These are phyloP conservation scores for Drosophila bocqueti DNA, from an alignment of 1,140 invertebrate genomes.

Conservation along the genomic window DNA sequence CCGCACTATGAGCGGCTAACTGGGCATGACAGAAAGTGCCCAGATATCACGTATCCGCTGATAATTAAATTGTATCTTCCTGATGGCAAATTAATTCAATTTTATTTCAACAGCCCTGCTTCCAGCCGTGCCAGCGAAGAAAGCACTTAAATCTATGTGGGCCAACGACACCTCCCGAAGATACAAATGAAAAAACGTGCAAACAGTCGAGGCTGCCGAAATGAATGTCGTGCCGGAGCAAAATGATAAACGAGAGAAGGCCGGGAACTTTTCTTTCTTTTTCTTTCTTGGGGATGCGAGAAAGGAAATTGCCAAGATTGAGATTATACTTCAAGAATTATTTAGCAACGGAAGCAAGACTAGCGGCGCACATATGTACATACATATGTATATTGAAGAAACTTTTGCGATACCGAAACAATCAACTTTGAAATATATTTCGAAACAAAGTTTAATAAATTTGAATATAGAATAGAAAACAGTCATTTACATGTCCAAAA, in stretches of 20 bases:
- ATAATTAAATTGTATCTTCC: slow-evolving; percentile 47
- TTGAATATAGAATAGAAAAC: no score
- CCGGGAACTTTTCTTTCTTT: slow-evolving; percentile 14
- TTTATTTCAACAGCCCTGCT: slow-evolving; percentile 24
- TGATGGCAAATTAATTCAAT: slow-evolving; percentile 51
- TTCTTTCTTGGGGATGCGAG: background rate
- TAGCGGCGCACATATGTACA: background rate
- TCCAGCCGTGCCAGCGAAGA: slow-evolving; percentile 6
- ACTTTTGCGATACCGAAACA: background rate
- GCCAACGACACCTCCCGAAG: slow-evolving; percentile 27
- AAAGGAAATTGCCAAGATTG: slow-evolving; percentile 39
- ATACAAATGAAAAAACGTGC: slow-evolving; percentile 53
- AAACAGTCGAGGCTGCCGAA: slow-evolving; percentile 27
- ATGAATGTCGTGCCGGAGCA: slow-evolving; percentile 28
- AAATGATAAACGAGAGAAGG: slow-evolving; percentile 40
- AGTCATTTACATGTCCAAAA: no score
- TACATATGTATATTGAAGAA: background rate
- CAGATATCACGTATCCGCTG: slow-evolving; percentile 31
- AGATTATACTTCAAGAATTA: slow-evolving; percentile 33
- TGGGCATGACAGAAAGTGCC: slow-evolving; percentile 10
- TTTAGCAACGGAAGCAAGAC: background rate
- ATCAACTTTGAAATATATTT: background rate
- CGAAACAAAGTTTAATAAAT: background rate
- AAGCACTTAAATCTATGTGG: slow-evolving; percentile 37
- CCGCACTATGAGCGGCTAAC: slow-evolving; percentile 26